Base-by-base conservation (phyloP, 2,113 vertebrate species). In the Zapornia atra region DNA sequence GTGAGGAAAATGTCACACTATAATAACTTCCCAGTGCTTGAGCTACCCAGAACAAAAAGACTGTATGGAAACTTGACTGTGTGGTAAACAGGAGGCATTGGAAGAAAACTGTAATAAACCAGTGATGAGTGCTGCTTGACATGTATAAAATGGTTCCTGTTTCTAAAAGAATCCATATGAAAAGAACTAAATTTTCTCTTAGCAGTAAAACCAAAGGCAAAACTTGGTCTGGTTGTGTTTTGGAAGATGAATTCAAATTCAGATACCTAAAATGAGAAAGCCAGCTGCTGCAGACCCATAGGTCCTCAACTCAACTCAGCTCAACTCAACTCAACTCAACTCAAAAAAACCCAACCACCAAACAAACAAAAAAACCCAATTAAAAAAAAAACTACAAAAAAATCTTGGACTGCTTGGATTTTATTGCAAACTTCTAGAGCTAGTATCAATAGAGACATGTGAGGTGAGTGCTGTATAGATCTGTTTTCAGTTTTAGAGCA, bases 351-450 rank as follows among this genome's bases (percentile, higher is more conserved):
- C 40, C 42, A 42, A 42, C 42, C 14, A 46, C 44, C 44, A 68
- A 44, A 48, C 11, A 22, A 31, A n/a, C n/a, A 34, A 24, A 34
- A 14, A 53, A 53, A 14, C 38, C 10, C 25, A 51, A n/a, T n/a
- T n/a, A n/a, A n/a, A 36, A 14, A 17, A 17, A 44, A 19, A 46
- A 19, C 44, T 38, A 21, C 21, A 48, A 31, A 36, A 24, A 34
- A 9, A 2, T 13, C 44, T 29, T 14, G 0, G 1, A 57, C 24
- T 31, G 2, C 19, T 42, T 38, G 6, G 4, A 33, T 75, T 36
- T 71, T 66, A 48, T 15, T 64, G 24, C 33, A 44, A 65, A 51
- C 17, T 86, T 56, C 26, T 82, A 25, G 56, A 92, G 57, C 44
- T 36, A 22, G 9, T 24, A 46, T 68, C n/a, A 59, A 6, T 15